Conservation (phyloP, 2,888 invertebrate species). For the Ashinkailepas kermadecensis region DNA sequence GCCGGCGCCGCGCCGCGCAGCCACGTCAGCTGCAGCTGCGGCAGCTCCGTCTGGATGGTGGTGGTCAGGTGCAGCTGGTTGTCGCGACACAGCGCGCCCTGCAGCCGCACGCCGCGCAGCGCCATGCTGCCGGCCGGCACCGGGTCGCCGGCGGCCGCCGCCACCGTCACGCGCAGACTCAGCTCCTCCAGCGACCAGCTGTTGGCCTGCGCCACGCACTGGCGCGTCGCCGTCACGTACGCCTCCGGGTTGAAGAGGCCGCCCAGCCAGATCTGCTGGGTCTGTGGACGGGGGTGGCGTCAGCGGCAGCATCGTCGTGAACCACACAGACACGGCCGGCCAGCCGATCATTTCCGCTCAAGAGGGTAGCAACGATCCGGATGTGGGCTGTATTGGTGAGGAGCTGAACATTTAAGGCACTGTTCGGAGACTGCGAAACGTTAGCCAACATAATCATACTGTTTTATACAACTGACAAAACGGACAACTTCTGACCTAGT, state of each 20-base stretch:
- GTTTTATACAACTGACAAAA: too few species aligned
- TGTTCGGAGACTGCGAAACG: too few species aligned
- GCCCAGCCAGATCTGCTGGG: conserved; percentile 75
- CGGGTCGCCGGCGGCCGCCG: conserved; percentile 34
- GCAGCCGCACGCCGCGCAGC: conserved; percentile 71
- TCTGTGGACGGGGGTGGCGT: background rate
- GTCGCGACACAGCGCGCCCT: conserved; percentile 89
- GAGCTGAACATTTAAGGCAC: too few species aligned
- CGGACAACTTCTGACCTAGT: too few species aligned
- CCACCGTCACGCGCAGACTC: conserved; percentile 67
- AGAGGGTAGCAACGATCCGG: too few species aligned
- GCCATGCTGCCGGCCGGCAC: conserved; percentile 28
- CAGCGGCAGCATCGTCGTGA: too few species aligned
- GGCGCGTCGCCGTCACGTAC: conserved; percentile 96
- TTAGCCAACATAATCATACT: too few species aligned
- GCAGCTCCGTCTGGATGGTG: conserved; percentile 89
- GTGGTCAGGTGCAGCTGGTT: conserved; percentile 84
- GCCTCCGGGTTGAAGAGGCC: conserved; percentile 97
- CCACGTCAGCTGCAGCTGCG: conserved; percentile 84
- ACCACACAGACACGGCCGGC: too few species aligned
- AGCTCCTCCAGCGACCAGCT: conserved; percentile 85
- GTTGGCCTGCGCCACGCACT: conserved; percentile 82
- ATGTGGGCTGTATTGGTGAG: too few species aligned
- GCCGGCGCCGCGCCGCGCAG: conserved; percentile 50
- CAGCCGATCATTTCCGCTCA: too few species aligned